Evolutionary conservation across 1,140 invertebrate species (phyloP).

Genomic region (Conus ventricosus): DNA sequence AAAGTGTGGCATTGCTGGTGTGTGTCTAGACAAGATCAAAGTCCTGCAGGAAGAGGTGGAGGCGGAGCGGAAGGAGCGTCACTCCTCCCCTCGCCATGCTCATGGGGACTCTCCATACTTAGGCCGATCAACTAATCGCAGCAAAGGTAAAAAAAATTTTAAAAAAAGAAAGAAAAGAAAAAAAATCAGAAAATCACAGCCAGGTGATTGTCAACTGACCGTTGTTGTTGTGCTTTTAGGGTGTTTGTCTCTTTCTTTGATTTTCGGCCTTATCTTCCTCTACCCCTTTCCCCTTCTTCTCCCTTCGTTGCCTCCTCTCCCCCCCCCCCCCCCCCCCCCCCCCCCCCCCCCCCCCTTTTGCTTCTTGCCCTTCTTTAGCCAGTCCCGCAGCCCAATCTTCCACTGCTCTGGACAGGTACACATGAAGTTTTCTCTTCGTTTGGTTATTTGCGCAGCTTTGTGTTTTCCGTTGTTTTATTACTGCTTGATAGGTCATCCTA

Average conservation of each 20-base stretch:
- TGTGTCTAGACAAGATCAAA: conserved; percentile 58
- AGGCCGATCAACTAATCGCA: conserved; percentile 36
- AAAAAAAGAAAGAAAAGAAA: neutral
- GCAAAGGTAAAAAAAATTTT: conserved; percentile 50
- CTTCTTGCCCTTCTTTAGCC: no score
- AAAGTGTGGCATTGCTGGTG: neutral
- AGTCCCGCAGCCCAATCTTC: no score
- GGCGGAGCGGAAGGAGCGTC: conserved; percentile 46
- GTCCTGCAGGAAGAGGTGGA: conserved; percentile 63
- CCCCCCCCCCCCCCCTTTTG: no score
- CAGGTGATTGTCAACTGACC: neutral
- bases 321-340: no score
- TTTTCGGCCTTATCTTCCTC: neutral
- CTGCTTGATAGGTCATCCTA: no score
- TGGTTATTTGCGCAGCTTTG: no score
- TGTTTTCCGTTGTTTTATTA: no score
- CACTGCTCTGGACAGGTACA: no score
- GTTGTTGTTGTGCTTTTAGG: neutral
- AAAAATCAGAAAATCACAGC: neutral
- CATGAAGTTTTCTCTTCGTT: no score
- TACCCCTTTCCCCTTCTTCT: neutral
- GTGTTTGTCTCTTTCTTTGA: conserved; percentile 13
- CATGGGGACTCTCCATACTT: conserved; percentile 45
- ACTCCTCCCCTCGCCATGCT: conserved; percentile 41
- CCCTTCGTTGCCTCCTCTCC: neutral